Evolutionary conservation across 2,113 vertebrate species (phyloP).

Genomic region (Spea multiplicata): DNA sequence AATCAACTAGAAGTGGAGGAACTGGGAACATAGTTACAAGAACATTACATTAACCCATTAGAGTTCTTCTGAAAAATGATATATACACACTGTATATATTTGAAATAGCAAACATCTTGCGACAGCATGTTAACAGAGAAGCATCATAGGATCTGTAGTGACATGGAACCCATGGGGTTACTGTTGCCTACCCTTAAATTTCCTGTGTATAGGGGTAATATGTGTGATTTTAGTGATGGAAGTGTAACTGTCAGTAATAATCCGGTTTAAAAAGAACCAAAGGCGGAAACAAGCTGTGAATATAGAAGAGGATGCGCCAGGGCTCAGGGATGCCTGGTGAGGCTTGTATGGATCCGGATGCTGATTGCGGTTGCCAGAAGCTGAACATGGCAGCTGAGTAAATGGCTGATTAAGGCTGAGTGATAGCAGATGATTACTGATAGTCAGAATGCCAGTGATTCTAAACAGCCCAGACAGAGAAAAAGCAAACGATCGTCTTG

Average conservation of each 20-base stretch:
- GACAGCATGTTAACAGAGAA: no score
- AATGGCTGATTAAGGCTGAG: constrained; percentile 29
- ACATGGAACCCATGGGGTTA: no score
- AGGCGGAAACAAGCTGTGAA: not conserved
- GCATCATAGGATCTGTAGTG: no score
- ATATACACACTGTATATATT: no score
- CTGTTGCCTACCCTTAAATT: no score
- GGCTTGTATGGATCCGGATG: not conserved
- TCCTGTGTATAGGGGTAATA: not conserved
- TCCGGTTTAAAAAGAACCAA: not conserved
- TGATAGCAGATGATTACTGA: constrained; percentile 38
- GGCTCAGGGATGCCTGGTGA: not conserved
- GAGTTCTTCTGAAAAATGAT: no score
- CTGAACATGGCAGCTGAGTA: constrained; percentile 15
- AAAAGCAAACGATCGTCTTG: constrained; percentile 1
- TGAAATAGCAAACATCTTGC: no score
- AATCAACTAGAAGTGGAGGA: no score
- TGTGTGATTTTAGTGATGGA: not conserved
- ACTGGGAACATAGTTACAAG: no score
- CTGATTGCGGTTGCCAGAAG: constrained; percentile 13
- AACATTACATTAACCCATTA: no score
- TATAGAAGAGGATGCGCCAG: not conserved
- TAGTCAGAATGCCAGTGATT: constrained; percentile 19
- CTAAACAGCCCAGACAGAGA: constrained; percentile 34
- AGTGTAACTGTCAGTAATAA: not conserved